Percentiles rank a stretch among this genome's conserved stretches.
Evolutionary conservation across 2,888 invertebrate genomes (phyloP).

Genomic region (Empis livida): DNA sequence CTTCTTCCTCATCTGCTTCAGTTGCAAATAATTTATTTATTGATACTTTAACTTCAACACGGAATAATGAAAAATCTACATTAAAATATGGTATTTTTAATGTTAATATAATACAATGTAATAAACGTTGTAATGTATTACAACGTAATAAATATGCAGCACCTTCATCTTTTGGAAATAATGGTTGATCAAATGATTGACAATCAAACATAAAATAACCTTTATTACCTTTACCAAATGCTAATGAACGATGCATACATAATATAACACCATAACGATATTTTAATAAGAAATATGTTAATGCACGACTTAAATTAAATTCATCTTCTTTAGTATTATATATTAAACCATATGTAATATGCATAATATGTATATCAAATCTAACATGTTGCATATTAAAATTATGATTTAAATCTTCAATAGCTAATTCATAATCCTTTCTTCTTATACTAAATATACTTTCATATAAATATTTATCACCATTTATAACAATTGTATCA

Average conservation of each 20-base stretch:
- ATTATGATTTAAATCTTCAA: constrained; percentile 43
- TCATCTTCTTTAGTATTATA: constrained; percentile 42
- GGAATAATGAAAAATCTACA: background rate
- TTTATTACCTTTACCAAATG: constrained; percentile 37
- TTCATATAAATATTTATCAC: constrained; percentile 43
- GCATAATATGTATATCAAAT: constrained; percentile 44
- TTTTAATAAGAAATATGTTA: constrained; percentile 46
- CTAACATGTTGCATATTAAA: constrained; percentile 45
- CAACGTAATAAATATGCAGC: constrained; percentile 48
- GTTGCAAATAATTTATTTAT: background rate
- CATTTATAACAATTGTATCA: constrained; percentile 47
- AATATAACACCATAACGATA: constrained; percentile 42
- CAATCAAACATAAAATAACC: constrained; percentile 59
- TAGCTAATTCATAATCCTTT: constrained; percentile 42
- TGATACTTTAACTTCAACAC: background rate
- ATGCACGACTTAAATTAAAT: constrained; percentile 50
- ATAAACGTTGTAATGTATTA: constrained; percentile 44
- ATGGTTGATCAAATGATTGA: constrained; percentile 45
- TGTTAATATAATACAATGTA: constrained; percentile 49
- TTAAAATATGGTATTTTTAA: constrained; percentile 35
- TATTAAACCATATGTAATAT: constrained; percentile 46
- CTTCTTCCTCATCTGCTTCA: background rate
- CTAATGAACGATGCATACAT: constrained; percentile 40
- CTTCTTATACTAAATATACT: constrained; percentile 37
- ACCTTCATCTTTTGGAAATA: constrained; percentile 46